Evolutionary conservation across 2,797 vertebrate genomes (phyloP).

Genomic region (Pseudopleuronectes americanus): DNA sequence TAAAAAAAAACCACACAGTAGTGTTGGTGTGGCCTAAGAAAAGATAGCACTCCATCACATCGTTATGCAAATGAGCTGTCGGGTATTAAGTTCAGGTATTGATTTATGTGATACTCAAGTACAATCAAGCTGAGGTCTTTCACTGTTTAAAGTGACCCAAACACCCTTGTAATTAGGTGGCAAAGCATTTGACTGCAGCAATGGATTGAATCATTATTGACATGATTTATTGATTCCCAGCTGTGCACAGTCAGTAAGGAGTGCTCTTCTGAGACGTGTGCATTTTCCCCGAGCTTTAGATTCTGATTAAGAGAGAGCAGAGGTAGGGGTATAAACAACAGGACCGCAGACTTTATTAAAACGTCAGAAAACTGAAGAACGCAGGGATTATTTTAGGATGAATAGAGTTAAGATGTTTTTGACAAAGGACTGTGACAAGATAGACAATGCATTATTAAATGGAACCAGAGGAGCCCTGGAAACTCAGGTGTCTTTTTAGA

Average conservation of each 20-base stretch:
- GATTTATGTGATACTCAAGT: constrained; percentile 56
- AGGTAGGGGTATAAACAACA: constrained; percentile 17
- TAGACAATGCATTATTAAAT: constrained; percentile 36
- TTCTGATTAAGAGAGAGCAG: constrained; percentile 50
- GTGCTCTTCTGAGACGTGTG: constrained; percentile 36
- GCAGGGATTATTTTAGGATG: constrained; percentile 22
- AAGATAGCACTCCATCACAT: constrained; percentile 23
- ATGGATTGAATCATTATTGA: constrained; percentile 71
- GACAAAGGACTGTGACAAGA: constrained; percentile 15
- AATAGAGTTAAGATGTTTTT: constrained; percentile 24
- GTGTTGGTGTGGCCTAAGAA: not conserved
- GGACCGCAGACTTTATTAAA: constrained; percentile 50
- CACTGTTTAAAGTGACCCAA: constrained; percentile 62
- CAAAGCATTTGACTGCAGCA: constrained; percentile 66
- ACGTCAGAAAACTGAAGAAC: constrained; percentile 28
- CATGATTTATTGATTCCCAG: constrained; percentile 69
- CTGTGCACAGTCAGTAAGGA: constrained; percentile 43
- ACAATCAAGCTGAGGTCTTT: constrained; percentile 58
- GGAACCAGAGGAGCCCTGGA: not conserved
- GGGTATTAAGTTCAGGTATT: constrained; percentile 59
- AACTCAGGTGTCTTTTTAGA: constrained; percentile 29
- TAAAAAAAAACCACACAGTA: no score
- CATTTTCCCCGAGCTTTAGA: constrained; percentile 49
- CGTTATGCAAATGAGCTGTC: constrained; percentile 23
- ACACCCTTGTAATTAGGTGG: constrained; percentile 75